phyloP scores from a whole-genome alignment of 2,888 invertebrate genomes.

The Idaea biselata region DNA sequence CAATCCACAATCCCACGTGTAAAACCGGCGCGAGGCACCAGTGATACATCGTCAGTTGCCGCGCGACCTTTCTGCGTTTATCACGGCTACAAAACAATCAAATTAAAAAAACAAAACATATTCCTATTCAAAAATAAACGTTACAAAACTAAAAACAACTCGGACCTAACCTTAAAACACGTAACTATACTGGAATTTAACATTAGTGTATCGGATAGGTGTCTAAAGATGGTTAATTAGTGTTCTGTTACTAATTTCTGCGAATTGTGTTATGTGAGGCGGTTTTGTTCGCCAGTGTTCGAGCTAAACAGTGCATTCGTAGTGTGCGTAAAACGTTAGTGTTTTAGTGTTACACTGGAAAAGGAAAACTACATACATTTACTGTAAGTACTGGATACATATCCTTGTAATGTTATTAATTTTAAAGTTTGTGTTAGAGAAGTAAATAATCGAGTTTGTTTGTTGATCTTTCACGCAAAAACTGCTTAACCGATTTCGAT shows the following conservation, averaged over 20 bases:
- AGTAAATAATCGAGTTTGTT: too few relatives aligned
- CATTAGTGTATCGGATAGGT: slow-evolving; percentile 21
- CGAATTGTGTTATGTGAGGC: slow-evolving; percentile 67
- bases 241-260: slow-evolving; percentile 49
- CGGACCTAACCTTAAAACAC: neutral
- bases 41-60: slow-evolving; percentile 69
- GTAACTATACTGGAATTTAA: neutral
- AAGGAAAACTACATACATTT: slow-evolving; percentile 38
- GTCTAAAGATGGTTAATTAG: slow-evolving; percentile 29
- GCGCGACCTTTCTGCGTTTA: slow-evolving; percentile 69
- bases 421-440: too few relatives aligned
- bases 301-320: slow-evolving; percentile 55
- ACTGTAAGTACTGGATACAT: slow-evolving; percentile 28
- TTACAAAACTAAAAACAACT: neutral
- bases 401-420: too few relatives aligned
- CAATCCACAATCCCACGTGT: slow-evolving; percentile 53
- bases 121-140: slow-evolving; percentile 15
- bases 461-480: too few relatives aligned
- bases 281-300: slow-evolving; percentile 54
- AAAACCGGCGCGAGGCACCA: slow-evolving; percentile 48
- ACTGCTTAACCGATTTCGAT: too few relatives aligned
- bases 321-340: slow-evolving; percentile 65
- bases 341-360: slow-evolving; percentile 56
- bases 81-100: slow-evolving; percentile 65
- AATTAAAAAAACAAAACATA: slow-evolving; percentile 45